Conservation (phyloP, 2,797 vertebrate species). For the Brachyrhaphis roseni region DNA sequence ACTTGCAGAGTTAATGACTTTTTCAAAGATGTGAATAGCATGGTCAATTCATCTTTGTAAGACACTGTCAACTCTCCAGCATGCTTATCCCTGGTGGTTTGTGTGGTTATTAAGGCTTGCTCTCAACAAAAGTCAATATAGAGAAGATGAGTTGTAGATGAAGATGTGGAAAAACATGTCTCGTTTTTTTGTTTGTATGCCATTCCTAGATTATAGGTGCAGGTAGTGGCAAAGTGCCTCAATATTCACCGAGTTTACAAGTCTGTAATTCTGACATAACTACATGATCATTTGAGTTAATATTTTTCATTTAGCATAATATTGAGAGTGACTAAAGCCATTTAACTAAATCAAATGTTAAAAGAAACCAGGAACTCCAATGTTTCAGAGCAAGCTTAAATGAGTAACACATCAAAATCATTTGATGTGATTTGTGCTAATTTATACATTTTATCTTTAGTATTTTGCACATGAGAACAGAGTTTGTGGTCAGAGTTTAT, state of each 20-base stretch:
- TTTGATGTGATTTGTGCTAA: background rate
- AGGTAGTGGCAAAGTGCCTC: background rate
- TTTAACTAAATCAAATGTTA: background rate
- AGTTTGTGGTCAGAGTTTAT: background rate
- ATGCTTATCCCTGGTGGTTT: constrained; percentile 40
- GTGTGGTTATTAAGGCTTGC: constrained; percentile 39
- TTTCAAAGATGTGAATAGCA: constrained; percentile 61
- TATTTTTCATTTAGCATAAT: background rate
- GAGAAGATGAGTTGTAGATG: constrained; percentile 28
- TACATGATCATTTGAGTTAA: background rate
- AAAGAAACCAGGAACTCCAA: background rate
- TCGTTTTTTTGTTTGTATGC: constrained; percentile 6
- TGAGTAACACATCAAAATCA: background rate
- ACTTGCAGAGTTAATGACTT: constrained; percentile 63
- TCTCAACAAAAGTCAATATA: constrained; percentile 14
- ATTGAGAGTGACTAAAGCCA: background rate
- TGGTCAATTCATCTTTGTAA: constrained; percentile 61
- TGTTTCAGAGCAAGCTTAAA: background rate
- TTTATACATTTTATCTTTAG: background rate
- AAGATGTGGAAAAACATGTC: constrained; percentile 10
- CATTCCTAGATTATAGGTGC: background rate
- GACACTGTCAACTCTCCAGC: constrained; percentile 49
- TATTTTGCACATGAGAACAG: background rate
- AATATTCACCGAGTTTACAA: background rate
- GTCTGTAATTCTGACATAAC: background rate